Conservation (phyloP, 2,113 vertebrate genomes). For the Alaudala cheleensis region DNA sequence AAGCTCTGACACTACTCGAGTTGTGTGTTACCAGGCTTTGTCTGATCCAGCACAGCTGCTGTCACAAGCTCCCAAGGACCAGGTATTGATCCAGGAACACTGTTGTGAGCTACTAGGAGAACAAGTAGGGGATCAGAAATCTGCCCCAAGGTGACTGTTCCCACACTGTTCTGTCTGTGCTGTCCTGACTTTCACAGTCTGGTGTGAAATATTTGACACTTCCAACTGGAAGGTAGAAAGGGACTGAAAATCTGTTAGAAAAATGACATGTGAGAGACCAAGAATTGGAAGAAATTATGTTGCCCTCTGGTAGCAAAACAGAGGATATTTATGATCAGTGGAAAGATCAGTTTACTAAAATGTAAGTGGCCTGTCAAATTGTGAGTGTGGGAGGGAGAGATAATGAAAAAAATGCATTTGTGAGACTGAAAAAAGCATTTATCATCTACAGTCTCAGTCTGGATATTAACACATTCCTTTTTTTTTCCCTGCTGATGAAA, state of each 20-base stretch:
- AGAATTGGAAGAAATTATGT: neutral
- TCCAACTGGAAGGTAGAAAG: neutral
- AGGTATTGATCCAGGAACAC: neutral
- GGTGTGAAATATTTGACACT: neutral
- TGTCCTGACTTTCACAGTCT: accelerated
- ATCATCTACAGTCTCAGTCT: neutral
- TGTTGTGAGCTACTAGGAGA: neutral
- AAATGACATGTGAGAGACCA: neutral
- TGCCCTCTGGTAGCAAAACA: neutral
- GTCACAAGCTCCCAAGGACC: neutral
- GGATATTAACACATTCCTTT: neutral
- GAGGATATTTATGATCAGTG: neutral
- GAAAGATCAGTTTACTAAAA: neutral
- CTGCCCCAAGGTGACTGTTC: neutral
- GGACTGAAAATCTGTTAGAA: neutral
- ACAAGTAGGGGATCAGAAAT: neutral
- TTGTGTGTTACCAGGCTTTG: neutral
- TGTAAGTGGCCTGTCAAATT: neutral
- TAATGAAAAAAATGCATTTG: neutral
- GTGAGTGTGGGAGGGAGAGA: neutral
- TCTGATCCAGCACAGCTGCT: neutral
- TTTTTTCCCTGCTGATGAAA: neutral
- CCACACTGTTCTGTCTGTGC: neutral
- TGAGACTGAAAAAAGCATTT: neutral
- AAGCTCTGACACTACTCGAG: neutral